phyloP scores from a whole-genome alignment of 2,113 vertebrate species.

The Gadus chalcogrammus region DNA sequence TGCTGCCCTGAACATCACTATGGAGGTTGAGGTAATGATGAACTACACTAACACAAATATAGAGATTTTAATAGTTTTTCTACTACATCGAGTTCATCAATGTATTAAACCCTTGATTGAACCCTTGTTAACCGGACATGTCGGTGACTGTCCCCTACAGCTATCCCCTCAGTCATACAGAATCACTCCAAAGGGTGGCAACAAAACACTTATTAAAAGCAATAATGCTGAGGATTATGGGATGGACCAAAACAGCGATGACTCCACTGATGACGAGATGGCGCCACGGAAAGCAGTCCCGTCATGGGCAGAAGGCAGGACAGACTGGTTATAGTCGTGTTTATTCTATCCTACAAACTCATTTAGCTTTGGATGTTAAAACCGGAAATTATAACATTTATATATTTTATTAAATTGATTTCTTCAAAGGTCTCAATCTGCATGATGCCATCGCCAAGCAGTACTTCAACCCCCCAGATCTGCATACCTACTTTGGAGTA shows the following conservation, averaged over 20 bases:
- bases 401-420: neutral
- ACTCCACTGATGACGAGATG: conserved; percentile 92
- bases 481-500: conserved; percentile 74
- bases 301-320: conserved; percentile 84
- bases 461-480: conserved; percentile 81
- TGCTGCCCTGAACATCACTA: conserved; percentile 60
- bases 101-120: too few species aligned
- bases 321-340: neutral
- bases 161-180: conserved; percentile 78
- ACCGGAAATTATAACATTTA: too few species aligned
- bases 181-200: conserved; percentile 83
- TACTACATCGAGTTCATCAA: too few species aligned
- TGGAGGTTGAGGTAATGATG: conserved; percentile 63
- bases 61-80: too few species aligned
- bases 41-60: too few species aligned
- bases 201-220: conserved; percentile 32
- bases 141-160: conserved; percentile 34
- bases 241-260: conserved; percentile 94
- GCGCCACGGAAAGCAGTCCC: conserved; percentile 89
- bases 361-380: neutral
- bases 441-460: conserved; percentile 79
- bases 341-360: neutral
- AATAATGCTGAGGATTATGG: conserved; percentile 79
- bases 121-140: too few species aligned
- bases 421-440: conserved; percentile 73